Percentiles rank a stretch among this genome's conserved stretches.
Evolutionary conservation across 2,797 vertebrate species (phyloP).

Genomic region (Cirrhinus mrigala): DNA sequence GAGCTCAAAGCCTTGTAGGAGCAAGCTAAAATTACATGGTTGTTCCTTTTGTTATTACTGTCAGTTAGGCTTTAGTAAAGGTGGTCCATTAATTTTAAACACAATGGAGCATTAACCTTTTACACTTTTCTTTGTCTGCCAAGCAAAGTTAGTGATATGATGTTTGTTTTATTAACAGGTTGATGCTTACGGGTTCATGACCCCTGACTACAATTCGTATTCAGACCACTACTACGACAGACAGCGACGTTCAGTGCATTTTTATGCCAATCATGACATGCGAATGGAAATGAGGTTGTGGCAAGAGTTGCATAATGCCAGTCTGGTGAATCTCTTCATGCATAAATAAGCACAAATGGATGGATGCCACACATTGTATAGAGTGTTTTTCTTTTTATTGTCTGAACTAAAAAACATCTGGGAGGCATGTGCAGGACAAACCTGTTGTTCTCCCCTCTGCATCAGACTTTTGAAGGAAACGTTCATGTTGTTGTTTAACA

Average conservation of each 20-base stretch:
- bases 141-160: background rate
- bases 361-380: background rate
- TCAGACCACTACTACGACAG: conserved; percentile 83
- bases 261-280: conserved; percentile 82
- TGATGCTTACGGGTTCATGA: conserved; percentile 85
- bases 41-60: background rate
- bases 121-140: background rate
- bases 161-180: conserved; percentile 69
- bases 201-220: conserved; percentile 75
- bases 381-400: background rate
- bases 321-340: conserved; percentile 78
- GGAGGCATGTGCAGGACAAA: background rate
- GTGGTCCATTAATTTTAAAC: no score
- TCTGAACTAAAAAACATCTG: background rate
- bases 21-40: background rate
- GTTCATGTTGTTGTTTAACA: background rate
- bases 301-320: conserved; percentile 76
- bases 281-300: conserved; percentile 78
- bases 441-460: background rate
- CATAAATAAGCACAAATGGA: conserved; percentile 38
- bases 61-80: no score
- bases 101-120: background rate
- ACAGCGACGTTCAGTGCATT: conserved; percentile 58
- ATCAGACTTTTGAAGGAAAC: background rate
- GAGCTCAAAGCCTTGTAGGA: background rate